Percentiles rank a stretch among this genome's conserved stretches.
Conservation (phyloP, 2,113 vertebrate genomes). For the Tragelaphus buxtoni region DNA sequence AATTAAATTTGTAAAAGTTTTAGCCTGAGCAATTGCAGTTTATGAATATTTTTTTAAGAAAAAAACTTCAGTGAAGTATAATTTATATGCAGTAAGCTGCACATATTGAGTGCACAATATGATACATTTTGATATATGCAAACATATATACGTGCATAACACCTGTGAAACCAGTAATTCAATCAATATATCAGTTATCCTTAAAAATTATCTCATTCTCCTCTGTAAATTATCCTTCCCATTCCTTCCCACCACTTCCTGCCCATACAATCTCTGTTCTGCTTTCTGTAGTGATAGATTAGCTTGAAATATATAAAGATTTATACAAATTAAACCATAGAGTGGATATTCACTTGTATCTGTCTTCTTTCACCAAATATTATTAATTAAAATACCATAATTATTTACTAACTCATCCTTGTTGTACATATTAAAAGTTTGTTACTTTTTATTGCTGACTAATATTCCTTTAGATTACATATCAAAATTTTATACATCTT, state of each 20-base stretch:
- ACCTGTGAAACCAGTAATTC: background rate
- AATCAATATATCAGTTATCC: background rate
- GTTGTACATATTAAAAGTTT: background rate
- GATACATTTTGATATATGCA: background rate
- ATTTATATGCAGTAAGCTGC: background rate
- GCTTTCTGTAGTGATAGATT: background rate
- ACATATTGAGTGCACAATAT: background rate
- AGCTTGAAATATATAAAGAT: background rate
- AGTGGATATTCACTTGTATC: background rate
- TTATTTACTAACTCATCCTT: background rate
- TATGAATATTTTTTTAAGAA: background rate
- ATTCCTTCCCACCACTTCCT: background rate
- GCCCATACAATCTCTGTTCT: background rate
- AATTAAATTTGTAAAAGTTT: background rate
- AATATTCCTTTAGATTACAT: background rate
- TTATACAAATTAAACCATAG: background rate
- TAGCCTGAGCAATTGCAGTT: background rate
- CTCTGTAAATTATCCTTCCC: no score
- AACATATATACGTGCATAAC: background rate
- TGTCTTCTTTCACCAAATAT: background rate
- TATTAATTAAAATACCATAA: no score
- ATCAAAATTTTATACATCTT: background rate
- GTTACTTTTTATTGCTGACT: background rate
- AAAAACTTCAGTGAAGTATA: background rate
- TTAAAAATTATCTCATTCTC: background rate